phyloP scores from a whole-genome alignment of 2,797 vertebrate genomes.

The Schizopygopsis pylzovi region DNA sequence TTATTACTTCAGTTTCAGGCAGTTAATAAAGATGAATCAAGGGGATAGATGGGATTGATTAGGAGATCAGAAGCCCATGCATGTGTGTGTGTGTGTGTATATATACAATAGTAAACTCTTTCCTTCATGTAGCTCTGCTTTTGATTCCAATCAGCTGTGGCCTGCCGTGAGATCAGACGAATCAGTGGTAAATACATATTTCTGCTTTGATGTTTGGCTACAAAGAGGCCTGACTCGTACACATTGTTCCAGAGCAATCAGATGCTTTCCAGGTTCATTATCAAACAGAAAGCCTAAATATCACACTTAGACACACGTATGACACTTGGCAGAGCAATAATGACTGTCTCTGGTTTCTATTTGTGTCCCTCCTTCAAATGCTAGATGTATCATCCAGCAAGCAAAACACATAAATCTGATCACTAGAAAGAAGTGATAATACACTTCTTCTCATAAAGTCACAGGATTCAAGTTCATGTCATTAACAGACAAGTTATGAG shows the following conservation, averaged over 20 bases:
- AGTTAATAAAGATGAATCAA: background rate
- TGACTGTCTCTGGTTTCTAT: background rate
- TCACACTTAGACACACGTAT: background rate
- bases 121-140: conserved; percentile 51
- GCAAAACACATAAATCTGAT: background rate
- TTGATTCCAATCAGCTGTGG: conserved; percentile 50
- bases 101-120: conserved; percentile 20
- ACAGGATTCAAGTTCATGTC: conserved; percentile 8
- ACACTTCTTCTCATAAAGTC: background rate
- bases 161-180: conserved; percentile 42
- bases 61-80: conserved; percentile 6
- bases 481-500: background rate
- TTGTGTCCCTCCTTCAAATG: background rate
- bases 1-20: background rate
- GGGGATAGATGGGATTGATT: background rate
- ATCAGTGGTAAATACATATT: conserved; percentile 52
- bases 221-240: conserved; percentile 42
- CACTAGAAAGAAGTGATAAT: background rate
- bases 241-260: conserved; percentile 33
- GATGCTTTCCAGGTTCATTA: conserved; percentile 37
- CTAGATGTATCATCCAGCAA: background rate
- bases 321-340: background rate
- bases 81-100: background rate
- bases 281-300: conserved; percentile 46
- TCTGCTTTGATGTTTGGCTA: conserved; percentile 57